These are phyloP conservation scores for Eulemur coronatus DNA, from an alignment of 2,797 vertebrate species.

Conservation along the genomic window DNA sequence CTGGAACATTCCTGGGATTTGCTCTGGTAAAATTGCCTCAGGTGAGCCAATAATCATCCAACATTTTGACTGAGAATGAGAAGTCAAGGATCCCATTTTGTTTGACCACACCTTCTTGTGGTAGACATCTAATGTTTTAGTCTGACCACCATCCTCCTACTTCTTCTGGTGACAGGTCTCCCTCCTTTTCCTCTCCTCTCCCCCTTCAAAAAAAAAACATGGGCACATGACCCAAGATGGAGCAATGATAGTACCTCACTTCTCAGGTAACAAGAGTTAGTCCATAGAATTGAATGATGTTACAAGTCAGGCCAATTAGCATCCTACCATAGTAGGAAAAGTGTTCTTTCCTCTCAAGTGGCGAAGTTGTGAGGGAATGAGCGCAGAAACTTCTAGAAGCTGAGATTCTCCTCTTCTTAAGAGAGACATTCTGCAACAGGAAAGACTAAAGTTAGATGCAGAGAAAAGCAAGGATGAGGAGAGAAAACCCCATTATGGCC, in stretches of 20 bases:
- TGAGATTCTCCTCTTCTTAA: not conserved
- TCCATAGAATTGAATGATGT: not conserved
- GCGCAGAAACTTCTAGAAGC: not conserved
- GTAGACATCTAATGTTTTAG: not conserved
- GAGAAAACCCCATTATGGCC: accelerated
- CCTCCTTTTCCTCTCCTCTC: not conserved
- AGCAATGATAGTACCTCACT: not conserved
- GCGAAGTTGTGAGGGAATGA: not conserved
- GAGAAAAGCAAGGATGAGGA: not conserved
- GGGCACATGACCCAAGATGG: not conserved
- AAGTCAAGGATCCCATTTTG: not conserved
- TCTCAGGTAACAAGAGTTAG: not conserved
- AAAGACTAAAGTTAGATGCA: not conserved
- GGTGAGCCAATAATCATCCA: not conserved
- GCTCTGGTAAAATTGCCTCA: not conserved
- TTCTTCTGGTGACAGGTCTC: not conserved
- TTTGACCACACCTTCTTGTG: not conserved
- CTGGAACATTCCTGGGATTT: not conserved
- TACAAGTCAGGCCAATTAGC: not conserved
- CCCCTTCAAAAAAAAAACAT: not conserved
- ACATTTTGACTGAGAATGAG: not conserved
- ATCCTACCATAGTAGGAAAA: not conserved
- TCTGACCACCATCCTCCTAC: not conserved
- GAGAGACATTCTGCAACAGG: not conserved
- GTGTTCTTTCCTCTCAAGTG: not conserved